These are phyloP conservation scores for Sphenodon punctatus DNA, from an alignment of 2,797 vertebrate genomes.

Conservation along the genomic window DNA sequence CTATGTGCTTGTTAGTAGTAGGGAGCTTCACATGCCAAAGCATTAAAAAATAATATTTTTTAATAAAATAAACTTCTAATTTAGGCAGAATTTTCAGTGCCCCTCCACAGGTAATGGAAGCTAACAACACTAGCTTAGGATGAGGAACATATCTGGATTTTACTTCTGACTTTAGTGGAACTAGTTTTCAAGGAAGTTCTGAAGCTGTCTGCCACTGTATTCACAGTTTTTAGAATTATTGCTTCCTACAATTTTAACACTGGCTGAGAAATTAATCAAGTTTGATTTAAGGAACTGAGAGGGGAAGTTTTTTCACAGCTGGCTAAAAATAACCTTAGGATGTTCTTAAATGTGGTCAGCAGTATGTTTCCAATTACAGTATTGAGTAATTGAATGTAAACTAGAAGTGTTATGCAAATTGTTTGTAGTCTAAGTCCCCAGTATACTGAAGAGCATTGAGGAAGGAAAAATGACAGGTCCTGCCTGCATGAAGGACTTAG, in stretches of 20 bases:
- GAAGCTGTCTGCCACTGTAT: neutral
- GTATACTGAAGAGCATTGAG: neutral
- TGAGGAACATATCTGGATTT: neutral
- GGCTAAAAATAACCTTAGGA: neutral
- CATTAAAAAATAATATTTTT: neutral
- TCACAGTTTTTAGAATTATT: fast-evolving
- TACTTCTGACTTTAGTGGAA: neutral
- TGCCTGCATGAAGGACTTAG: constrained; percentile 10
- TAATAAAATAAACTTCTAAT: neutral
- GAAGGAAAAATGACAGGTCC: neutral
- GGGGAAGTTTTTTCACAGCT: neutral
- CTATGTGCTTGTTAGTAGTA: neutral
- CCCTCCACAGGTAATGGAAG: neutral
- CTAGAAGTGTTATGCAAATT: neutral
- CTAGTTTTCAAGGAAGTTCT: neutral
- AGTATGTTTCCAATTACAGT: neutral
- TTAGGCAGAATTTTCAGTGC: constrained; percentile 3
- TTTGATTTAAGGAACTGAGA: neutral
- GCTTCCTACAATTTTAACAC: neutral
- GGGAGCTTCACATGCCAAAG: neutral
- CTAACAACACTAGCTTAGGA: neutral
- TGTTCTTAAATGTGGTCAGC: neutral
- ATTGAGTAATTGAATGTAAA: neutral
- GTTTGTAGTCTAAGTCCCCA: neutral
- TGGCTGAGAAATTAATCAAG: neutral